These are phyloP conservation scores for Argopecten irradians DNA, from an alignment of 1,140 invertebrate species.

Conservation along the genomic window DNA sequence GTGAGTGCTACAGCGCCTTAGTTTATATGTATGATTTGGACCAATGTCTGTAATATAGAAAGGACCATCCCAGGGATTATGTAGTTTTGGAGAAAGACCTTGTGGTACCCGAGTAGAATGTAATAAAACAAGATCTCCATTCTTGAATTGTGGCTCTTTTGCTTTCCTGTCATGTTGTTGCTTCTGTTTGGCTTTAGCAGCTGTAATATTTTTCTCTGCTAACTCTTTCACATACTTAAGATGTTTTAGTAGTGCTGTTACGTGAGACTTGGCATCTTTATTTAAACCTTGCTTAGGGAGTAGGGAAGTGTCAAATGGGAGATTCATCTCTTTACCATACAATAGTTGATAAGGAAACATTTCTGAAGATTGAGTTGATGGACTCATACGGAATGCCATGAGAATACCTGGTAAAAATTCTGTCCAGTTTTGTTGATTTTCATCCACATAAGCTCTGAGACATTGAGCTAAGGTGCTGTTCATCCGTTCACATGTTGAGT, in stretches of 20 bases:
- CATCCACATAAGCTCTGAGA: conserved; percentile 36
- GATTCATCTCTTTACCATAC: conserved; percentile 44
- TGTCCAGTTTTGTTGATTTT: conserved; percentile 47
- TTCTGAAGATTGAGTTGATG: conserved; percentile 39
- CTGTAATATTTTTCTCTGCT: conserved; percentile 43
- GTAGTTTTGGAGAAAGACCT: conserved; percentile 45
- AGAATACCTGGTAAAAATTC: conserved; percentile 41
- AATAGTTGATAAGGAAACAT: conserved; percentile 41
- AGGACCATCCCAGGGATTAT: conserved; percentile 44
- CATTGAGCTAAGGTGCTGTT: conserved; percentile 40
- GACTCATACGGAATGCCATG: conserved; percentile 44
- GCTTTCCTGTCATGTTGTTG: conserved; percentile 41
- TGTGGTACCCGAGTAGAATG: conserved; percentile 25
- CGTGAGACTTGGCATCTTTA: conserved; percentile 27
- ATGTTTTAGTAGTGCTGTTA: conserved; percentile 18
- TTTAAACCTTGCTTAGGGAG: conserved; percentile 1
- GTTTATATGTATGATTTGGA: conserved; percentile 47
- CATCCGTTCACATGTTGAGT: conserved; percentile 31
- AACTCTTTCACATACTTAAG: conserved; percentile 30
- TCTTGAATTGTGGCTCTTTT: conserved; percentile 37
- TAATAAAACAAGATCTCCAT: conserved; percentile 39
- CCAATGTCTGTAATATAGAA: conserved; percentile 45
- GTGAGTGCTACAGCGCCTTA: not conserved
- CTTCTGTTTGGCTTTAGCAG: conserved; percentile 42
- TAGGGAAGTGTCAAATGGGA: conserved; percentile 31